Evolutionary conservation across 2,888 invertebrate species (phyloP), one percentile per base, ranked within the genome.

Genomic region (Coenonympha arcania): DNA sequence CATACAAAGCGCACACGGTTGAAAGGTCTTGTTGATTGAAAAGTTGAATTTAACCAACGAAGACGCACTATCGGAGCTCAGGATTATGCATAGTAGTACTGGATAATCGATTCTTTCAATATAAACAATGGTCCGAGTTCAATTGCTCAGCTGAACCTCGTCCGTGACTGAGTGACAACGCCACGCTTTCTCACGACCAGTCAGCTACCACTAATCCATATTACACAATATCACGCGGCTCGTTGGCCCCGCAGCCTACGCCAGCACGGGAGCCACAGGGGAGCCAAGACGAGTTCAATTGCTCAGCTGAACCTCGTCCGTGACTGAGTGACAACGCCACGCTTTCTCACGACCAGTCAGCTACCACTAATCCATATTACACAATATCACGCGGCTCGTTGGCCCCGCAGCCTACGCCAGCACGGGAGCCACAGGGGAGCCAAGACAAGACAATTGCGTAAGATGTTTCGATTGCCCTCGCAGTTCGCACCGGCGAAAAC

Each of bases 331-430:
- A 39, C 26, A 28, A 6, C 28, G 47, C 39, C 6, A 55, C 56
- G 50, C 53, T 55, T 47, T 54, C 51, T 42, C 57, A 50, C 53
- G 47, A 18, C 49, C n/a, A n/a, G n/a, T n/a, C n/a, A n/a, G n/a
- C n/a, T n/a, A n/a, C n/a, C n/a, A n/a, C n/a, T n/a, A 43, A 42
- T 36, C 48, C 48, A 44, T 33, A 40, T 52, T 40, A 26, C 48
- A 42, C 28, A 43, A 50, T 4, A 30, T 5, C n/a, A n/a, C 2
- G 5, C 16, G 5, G 30, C 28, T 11, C 18, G 13, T 5, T 37
- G 20, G 20, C 18, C 11, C 20, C 42, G n/a, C n/a, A n/a, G n/a
- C n/a, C n/a, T n/a, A n/a, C n/a, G n/a, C n/a, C n/a, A n/a, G n/a
- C n/a, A 20, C 18, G 18, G 6, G 9, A 26, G 26, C 26, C 18